phyloP scores from a whole-genome alignment of 2,113 vertebrate genomes.

The Chlorocebus sabaeus region DNA sequence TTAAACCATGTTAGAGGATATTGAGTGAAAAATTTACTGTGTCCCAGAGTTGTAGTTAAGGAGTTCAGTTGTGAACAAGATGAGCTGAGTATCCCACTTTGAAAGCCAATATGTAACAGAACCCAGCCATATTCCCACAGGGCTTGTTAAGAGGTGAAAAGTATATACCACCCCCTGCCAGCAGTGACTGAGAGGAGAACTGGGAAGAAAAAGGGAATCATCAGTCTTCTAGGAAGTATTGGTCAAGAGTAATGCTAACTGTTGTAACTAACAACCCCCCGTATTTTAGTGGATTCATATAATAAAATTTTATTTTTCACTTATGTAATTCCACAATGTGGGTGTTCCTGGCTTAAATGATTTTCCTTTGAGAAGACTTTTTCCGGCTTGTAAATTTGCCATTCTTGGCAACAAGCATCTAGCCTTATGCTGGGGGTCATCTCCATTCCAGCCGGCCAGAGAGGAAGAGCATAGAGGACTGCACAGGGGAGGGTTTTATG shows the following conservation, averaged over 20 bases:
- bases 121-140: constrained; percentile 22
- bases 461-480: background rate
- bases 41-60: constrained; percentile 43
- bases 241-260: background rate
- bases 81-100: background rate
- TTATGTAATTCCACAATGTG: background rate
- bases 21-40: constrained; percentile 20
- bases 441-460: background rate
- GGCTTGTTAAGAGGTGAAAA: constrained; percentile 41
- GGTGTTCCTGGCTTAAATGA: constrained; percentile 1
- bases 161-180: background rate
- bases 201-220: background rate
- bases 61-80: constrained; percentile 15
- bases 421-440: background rate
- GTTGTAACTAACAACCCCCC: background rate
- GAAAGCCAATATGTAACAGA: constrained; percentile 6
- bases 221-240: background rate
- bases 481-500: background rate
- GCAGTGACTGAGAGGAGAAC: constrained; percentile 3
- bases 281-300: constrained; percentile 2
- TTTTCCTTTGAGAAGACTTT: background rate
- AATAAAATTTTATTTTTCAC: constrained; percentile 39
- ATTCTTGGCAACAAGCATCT: background rate
- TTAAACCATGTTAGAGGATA: constrained; percentile 16
- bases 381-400: background rate